Evolutionary conservation across 2,797 vertebrate genomes (phyloP).

Genomic region (Gila robusta): DNA sequence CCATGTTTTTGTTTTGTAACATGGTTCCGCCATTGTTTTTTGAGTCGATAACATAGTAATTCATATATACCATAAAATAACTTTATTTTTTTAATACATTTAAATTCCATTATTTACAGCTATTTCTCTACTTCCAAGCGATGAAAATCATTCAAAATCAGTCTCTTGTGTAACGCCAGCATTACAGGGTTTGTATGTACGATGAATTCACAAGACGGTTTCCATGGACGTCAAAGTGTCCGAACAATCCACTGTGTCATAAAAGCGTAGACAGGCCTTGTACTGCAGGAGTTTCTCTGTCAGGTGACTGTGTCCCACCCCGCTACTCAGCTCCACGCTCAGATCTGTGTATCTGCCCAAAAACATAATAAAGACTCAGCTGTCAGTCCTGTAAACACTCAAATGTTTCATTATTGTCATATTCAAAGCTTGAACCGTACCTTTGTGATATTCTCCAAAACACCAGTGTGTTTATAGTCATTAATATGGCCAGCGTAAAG

Average conservation of each 20-base stretch:
- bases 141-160: not conserved
- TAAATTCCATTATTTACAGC: slow-evolving; percentile 34
- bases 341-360: slow-evolving; percentile 83
- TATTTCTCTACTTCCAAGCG: not conserved
- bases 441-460: slow-evolving; percentile 89
- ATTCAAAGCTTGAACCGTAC: slow-evolving; percentile 69
- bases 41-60: not conserved
- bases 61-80: slow-evolving; percentile 28
- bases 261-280: slow-evolving; percentile 83
- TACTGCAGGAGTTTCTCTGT: slow-evolving; percentile 86
- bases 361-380: slow-evolving; percentile 9
- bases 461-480: slow-evolving; percentile 84
- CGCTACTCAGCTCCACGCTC: slow-evolving; percentile 75
- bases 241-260: slow-evolving; percentile 81
- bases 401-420: not conserved
- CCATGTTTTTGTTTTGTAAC: slow-evolving; percentile 10
- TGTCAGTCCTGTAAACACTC: not conserved
- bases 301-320: slow-evolving; percentile 74
- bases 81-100: slow-evolving; percentile 13
- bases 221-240: slow-evolving; percentile 77
- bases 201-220: slow-evolving; percentile 72
- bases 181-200: slow-evolving; percentile 62
- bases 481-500: slow-evolving; percentile 87
- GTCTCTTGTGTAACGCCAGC: slow-evolving; percentile 72
- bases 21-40: not conserved